Evolutionary conservation across 2,888 invertebrate genomes (phyloP), one percentile per base, ranked within the genome.

Genomic region (Perizoma flavofasciatum): DNA sequence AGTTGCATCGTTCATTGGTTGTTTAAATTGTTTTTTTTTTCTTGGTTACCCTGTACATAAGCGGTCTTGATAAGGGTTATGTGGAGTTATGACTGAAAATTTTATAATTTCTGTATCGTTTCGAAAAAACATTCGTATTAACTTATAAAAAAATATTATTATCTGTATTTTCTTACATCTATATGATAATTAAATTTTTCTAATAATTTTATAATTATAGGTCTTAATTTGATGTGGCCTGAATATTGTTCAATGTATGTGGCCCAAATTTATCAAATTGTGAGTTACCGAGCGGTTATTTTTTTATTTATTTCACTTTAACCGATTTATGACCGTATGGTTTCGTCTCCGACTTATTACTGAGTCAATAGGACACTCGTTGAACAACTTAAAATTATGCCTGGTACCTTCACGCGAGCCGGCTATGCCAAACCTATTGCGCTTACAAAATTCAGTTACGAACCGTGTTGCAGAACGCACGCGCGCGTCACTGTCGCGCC

Each of bases 381-480:
- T 39, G 57, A 57, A 58, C 58, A 62, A 62, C 62, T 62, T 58
- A 55, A 62, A 62, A 60, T 55, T 55, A 76, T 80, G 78, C 76
- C 77, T 75, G 72, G 84, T 82, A 85, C 90, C 87, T 89, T 89
- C 87, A 81, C 89, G 74, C 74, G 73, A 71, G 74, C 77, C 71
- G 75, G 49, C 57, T 73, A 69, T 73, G 81, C 83, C 83, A 79
- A 83, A 80, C 81, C 85, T 81, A 81, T 73, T 80, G 84, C 88
- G 86, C 86, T 84, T 81, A 88, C 89, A 85, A 88, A 89, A 89
- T 86, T 92, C 88, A 91, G 90, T 90, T 86, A 56, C 62, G 46
- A 52, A 59, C 67, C 74, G 86, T 83, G 83, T 79, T 80, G 86
- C 78, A 82, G 83, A 83, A 82, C 86, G 88, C 86, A 83, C 82